Base-by-base conservation (phyloP, 2,888 invertebrate species). In the Cantharis flavilabris region DNA sequence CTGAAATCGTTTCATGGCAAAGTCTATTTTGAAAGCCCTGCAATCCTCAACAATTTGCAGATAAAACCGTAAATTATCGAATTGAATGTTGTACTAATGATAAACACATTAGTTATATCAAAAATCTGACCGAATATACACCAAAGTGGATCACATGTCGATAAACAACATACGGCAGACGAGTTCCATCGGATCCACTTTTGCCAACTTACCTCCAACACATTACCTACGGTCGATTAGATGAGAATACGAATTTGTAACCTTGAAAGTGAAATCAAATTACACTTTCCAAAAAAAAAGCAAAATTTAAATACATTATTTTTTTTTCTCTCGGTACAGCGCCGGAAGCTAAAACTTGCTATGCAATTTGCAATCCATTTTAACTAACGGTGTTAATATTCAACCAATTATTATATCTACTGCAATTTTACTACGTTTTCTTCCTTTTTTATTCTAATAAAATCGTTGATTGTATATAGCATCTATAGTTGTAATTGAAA, bases 121-220 rank as follows among this genome's bases (percentile, higher is more conserved):
- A 69, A 33, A 65, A 62, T 69, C 69, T 49, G 62, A 73, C 26
- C 62, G 26, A 62, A 65, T 30, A 20, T 11, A 62, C 30, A 30
- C 33, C 18, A 62, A 62, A 72, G 49, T 23, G 62, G 76, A 76
- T 76, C 72, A 72, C 30, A 73, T 76, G 76, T 76, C 76, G 76
- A 76, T 76, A 72, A 71, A 70, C 76, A 76, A 65, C 76, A 76
- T 76, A 76, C 73, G 76, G 76, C 73, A 76, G 71, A 14, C 76
- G 73, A 30, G 70, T 49, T 49, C 49, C 33, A 64, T 28, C 16
- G 28, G n/a, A 13, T 62, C 33, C 67, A 62, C 72, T 72, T 69
- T 75, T 75, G 75, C 62, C 72, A 20, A 63, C 62, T 76, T 70
- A 76, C 70, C 72, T 69, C 49, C 62, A 65, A 67, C 26, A 49